Evolutionary conservation across 2,113 vertebrate genomes (phyloP), one percentile per base, ranked within the genome.

Genomic region (Hemiscyllium ocellatum): DNA sequence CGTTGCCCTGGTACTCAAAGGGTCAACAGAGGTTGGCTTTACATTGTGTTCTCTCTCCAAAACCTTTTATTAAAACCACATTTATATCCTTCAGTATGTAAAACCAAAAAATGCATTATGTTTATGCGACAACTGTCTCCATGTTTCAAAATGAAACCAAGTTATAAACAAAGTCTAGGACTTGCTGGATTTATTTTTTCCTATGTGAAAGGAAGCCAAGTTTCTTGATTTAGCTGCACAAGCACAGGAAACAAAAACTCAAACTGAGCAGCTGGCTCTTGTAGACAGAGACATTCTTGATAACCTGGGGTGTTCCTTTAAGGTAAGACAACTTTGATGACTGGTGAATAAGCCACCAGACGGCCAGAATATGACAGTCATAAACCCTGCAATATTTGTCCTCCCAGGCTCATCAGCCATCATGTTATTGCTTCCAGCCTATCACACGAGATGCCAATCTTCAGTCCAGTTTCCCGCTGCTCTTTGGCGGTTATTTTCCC

Each of bases 371-470:
- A 96, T 50, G 2, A 96, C 97, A 4, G 97, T 96, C 66, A 96
- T 87, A 96, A n/a, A 89, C 0, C n/a, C 95, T 0, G 50, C 0
- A 96, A 96, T 96, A 97, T 95, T 2, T 96, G 0, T 90, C 96
- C 97, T 97, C 78, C 76, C 83, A 15, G 97, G 96, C 96, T 97
- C 97, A 97, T 97, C 96, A 96, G 87, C 3, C 97, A 69, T 50
- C 56, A 19, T 22, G 2, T 94, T 20, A 96, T 96, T 96, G 96
- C 96, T 72, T 70, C 85, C 96, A 94, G 61, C 22, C 26, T 70
- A 29, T 26, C 94, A 93, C 97, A 89, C 72, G 69, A 94, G 96
- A 96, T 89, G 96, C 96, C 97, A 95, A 68, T 96, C 96, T 96
- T 95, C 94, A 37, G 80, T 76, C 96, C 95, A 96, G 22, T 0